Evolutionary conservation across 2,113 vertebrate species (phyloP).

Genomic region (Pomatorhinus ruficollis): DNA sequence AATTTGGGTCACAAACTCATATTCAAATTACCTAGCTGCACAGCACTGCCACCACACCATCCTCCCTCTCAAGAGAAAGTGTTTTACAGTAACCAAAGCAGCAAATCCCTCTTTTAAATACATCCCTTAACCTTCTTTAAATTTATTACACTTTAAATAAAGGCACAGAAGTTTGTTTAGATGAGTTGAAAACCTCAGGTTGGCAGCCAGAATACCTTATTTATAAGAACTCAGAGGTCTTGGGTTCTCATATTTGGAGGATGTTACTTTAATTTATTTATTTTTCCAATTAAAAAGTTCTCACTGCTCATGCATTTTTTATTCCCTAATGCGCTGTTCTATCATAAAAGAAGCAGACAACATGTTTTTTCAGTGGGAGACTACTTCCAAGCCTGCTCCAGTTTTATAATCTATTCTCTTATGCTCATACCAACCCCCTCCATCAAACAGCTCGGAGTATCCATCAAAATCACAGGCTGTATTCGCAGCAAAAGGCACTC

Average conservation of each 20-base stretch:
- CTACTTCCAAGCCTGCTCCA: background rate
- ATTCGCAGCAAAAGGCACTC: conserved; percentile 23
- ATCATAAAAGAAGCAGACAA: conserved; percentile 53
- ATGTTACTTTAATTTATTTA: conserved; percentile 53
- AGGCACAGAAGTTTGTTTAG: conserved; percentile 34
- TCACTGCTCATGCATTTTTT: conserved; percentile 59
- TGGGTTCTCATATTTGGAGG: background rate
- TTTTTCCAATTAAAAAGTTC: conserved; percentile 63
- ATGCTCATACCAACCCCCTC: conserved; percentile 15
- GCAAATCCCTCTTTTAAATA: background rate
- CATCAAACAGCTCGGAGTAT: background rate
- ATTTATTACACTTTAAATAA: conserved; percentile 58
- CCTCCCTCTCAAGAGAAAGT: background rate
- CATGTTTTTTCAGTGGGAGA: conserved; percentile 1
- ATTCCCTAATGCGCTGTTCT: conserved; percentile 26
- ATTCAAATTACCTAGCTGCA: background rate
- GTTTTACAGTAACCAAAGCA: background rate
- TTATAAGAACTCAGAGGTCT: conserved; percentile 17
- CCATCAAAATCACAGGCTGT: conserved; percentile 20
- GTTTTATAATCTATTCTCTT: conserved; percentile 44
- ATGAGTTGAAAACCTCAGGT: conserved; percentile 10
- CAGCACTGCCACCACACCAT: background rate
- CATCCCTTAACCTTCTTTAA: background rate
- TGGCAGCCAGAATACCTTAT: conserved; percentile 35
- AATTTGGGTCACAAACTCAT: background rate